These are phyloP conservation scores for Coptodon bakossiorum DNA, from an alignment of 2,113 vertebrate species.

Conservation along the genomic window DNA sequence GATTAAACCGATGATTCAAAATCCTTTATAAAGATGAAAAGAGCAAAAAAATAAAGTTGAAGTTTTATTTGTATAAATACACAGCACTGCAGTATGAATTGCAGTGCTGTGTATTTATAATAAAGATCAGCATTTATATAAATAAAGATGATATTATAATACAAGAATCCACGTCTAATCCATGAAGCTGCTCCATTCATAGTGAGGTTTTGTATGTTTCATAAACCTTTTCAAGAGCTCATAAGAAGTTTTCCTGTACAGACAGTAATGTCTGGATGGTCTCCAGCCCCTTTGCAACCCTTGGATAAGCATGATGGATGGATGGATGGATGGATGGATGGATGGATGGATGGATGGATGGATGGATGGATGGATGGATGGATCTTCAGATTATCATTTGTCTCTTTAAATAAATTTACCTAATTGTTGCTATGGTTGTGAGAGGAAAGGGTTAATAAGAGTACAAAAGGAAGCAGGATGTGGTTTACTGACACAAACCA, in stretches of 20 bases:
- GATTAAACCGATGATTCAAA: background rate
- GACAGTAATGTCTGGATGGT: background rate
- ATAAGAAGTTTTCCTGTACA: background rate
- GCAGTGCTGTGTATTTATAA: background rate
- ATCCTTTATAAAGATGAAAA: background rate
- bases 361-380: background rate
- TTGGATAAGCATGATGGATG: background rate
- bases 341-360: background rate
- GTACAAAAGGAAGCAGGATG: background rate
- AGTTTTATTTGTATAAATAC: background rate
- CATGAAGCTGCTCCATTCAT: background rate
- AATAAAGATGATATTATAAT: background rate
- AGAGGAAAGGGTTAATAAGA: background rate
- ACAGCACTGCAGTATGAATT: background rate
- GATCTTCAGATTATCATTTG: background rate
- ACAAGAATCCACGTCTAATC: fast-evolving
- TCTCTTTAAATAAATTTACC: background rate
- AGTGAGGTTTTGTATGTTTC: background rate
- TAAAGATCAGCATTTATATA: background rate
- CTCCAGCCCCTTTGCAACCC: background rate
- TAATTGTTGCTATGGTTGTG: background rate
- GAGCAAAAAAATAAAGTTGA: background rate
- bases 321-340: no score
- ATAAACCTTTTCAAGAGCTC: background rate
- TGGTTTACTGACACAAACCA: background rate